Base-by-base conservation (phyloP, 2,113 vertebrate species). In the Percopsis transmontana region DNA sequence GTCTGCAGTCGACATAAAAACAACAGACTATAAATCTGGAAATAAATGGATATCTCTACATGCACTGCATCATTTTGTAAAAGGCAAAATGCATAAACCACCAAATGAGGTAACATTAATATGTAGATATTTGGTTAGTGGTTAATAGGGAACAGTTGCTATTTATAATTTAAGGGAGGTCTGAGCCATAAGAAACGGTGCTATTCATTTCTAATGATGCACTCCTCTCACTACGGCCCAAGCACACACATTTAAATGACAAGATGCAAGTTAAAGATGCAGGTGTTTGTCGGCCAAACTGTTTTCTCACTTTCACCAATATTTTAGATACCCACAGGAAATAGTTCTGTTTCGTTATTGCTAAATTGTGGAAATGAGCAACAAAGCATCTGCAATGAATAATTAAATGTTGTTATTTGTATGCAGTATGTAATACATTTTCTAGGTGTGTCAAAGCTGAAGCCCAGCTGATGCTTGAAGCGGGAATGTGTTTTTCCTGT, bases 221-320 rank as follows among this genome's bases (percentile, higher is more conserved):
- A 38, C 63, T 65, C 51, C 54, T 47, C 12, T 39, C 52, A n/a
- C 40, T 24, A 58, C 76, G 72, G 80, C 79, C 68, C 66, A 81
- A 74, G 52, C 69, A 68, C 61, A 62, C 16, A 39, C 62, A 73
- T 70, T 76, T 45, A 72, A 61, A 74, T 82, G 62, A 67, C 62
- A 27, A 57, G 68, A 51, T 2, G 75, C 50, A n/a, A n/a, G 83
- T 84, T 84, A 83, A 83, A 83, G 60, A 76, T 84, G 68, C 51
- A 84, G 70, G 79, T 72, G 66, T 77, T 68, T 70, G 70, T 56
- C 48, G 48, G 67, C 47, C 56, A 42, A 70, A 69, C 53, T 18
- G 18, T 66, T 71, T 75, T 57, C 27, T 58, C 60, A 68, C 53
- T 19, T 76, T 65, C 69, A 19, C 55, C 50, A 38, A 58, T 39